phyloP scores from a whole-genome alignment of 1,140 invertebrate genomes.

The Panagrolaimus sp. region DNA sequence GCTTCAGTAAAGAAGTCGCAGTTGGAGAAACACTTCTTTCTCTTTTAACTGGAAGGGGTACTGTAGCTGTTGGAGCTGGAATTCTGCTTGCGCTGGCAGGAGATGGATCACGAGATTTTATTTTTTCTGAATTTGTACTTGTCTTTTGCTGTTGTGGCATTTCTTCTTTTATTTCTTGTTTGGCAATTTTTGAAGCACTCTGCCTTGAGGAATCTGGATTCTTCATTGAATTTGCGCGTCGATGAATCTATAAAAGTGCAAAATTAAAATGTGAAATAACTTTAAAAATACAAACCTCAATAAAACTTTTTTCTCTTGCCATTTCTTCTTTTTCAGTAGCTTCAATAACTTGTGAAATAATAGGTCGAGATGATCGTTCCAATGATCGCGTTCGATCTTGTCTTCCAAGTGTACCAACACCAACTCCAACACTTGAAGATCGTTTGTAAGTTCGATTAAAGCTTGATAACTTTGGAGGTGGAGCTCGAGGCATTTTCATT shows the following conservation, averaged over 20 bases:
- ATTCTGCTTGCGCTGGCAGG: neutral
- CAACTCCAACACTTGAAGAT: neutral
- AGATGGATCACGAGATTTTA: neutral
- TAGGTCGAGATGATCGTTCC: conserved; percentile 24
- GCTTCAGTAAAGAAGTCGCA: neutral
- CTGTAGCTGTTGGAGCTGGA: neutral
- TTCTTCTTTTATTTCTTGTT: conserved; percentile 3
- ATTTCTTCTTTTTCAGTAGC: conserved; percentile 12
- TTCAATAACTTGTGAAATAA: conserved; percentile 3
- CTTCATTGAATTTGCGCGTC: neutral
- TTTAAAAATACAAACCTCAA: neutral
- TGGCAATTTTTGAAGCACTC: neutral
- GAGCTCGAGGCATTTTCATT: conserved; percentile 47
- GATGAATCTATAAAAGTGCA: neutral
- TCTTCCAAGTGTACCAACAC: neutral
- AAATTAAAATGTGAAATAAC: neutral
- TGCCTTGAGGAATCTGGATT: neutral
- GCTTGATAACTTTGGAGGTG: conserved; percentile 51
- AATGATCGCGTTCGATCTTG: conserved; percentile 29
- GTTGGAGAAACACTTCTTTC: neutral
- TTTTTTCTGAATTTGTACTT: neutral
- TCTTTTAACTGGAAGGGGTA: neutral
- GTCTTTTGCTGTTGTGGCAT: neutral
- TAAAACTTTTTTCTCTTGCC: neutral
- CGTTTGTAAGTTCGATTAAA: conserved; percentile 41